Base-by-base conservation (phyloP, 64 coral and sea anemone genomes). In the Platygyra sinensis region DNA sequence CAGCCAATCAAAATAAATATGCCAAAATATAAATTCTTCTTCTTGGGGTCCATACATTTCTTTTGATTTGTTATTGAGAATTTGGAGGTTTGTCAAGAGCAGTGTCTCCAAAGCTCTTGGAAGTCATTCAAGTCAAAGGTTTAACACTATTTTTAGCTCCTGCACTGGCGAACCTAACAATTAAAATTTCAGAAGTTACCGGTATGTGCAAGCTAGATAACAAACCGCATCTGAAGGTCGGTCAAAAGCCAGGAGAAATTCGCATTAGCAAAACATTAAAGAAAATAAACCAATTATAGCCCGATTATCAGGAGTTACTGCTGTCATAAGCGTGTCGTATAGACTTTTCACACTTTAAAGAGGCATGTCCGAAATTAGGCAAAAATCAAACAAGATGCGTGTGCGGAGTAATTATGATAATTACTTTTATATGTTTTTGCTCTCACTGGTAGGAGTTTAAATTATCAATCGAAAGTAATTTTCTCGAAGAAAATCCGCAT, bases 271-370 rank as follows among this genome's bases (percentile, higher is more conserved):
- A 42, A 77, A 46, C n/a, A 77, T 77, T 50, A 77, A n/a, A 49
- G 39, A 50, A 77, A 77, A 77, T 50, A 77, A 77, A 77, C 39
- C 42, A 46, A 77, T 77, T 77, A 77, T 50, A 18, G 2, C 8
- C 19, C 74, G 74, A 77, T 77, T 77, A 77, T 24, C 38, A 11
- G 19, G 20, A 38, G 19, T 51, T 77, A 49, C 33, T 50, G 2
- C 74, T 51, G 74, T 77, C 39, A 51, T 42, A 76, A 42, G 32
- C 2, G 73, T 20, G 30, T 18, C 13, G 33, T 39, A 15, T 75
- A 49, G 20, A 77, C 20, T 52, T 50, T 77, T 77, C 39, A n/a
- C 74, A 50, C 74, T 19, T 77, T 77, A 11, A 77, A 24, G 22
- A 24, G 22, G 32, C 39, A 22, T 77, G 74, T 49, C 20, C 13